A percentile compares a stretch with the other conserved stretches of the same genome.
phyloP scores from a whole-genome alignment of 2,113 vertebrate genomes.

The Catagonus wagneri region DNA sequence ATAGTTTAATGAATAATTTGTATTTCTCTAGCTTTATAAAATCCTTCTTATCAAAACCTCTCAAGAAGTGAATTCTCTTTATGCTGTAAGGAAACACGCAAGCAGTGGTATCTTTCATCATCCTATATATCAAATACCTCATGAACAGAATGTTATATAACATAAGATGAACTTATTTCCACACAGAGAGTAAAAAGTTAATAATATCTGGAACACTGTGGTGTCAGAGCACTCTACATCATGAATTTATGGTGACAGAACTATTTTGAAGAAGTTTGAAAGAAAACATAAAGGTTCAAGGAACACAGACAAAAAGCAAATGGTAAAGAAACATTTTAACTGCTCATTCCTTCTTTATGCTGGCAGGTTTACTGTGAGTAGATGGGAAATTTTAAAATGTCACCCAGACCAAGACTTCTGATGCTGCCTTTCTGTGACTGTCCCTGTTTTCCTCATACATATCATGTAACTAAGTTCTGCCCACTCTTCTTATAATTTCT shows the following conservation, averaged over 20 bases:
- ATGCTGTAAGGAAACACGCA: background rate
- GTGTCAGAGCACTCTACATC: background rate
- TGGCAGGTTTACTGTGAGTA: background rate
- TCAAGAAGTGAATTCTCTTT: background rate
- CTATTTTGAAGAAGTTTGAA: background rate
- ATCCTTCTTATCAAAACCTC: background rate
- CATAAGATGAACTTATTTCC: background rate
- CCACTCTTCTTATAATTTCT: background rate
- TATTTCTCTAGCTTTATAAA: background rate
- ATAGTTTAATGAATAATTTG: background rate
- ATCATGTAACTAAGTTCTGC: background rate
- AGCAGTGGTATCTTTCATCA: background rate
- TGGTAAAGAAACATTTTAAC: background rate
- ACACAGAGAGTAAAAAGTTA: background rate
- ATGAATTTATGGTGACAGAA: background rate
- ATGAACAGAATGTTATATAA: background rate
- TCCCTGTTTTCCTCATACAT: background rate
- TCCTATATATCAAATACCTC: background rate
- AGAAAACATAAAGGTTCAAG: conserved; percentile 42
- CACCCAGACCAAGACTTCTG: background rate
- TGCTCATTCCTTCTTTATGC: background rate
- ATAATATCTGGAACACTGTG: background rate
- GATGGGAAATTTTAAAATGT: background rate
- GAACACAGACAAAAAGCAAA: background rate
- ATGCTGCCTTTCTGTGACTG: background rate